Evolutionary conservation across 2,888 invertebrate species (phyloP).

Genomic region (Cheilosia soror): DNA sequence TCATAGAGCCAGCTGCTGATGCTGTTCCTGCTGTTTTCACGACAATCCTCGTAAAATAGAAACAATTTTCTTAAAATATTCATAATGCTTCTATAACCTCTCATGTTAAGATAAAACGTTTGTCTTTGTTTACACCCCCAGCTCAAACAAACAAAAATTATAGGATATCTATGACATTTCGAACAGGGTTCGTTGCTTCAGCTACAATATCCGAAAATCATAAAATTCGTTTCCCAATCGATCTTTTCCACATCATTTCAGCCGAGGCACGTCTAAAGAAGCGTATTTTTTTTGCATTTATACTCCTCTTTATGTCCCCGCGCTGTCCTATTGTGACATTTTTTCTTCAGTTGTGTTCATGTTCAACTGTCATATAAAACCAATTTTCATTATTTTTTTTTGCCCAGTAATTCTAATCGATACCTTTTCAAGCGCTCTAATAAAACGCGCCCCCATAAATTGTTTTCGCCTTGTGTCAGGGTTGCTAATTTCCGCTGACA

Average conservation of each 20-base stretch:
- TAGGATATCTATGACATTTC: slow-evolving; percentile 35
- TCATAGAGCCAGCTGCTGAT: not conserved
- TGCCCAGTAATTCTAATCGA: slow-evolving; percentile 44
- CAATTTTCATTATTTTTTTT: slow-evolving; percentile 39
- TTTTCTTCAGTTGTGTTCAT: not conserved
- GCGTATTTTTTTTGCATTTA: not conserved
- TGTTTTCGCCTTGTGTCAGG: slow-evolving; percentile 30
- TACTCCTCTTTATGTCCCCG: slow-evolving; percentile 22
- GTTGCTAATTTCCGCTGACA: slow-evolving; percentile 55
- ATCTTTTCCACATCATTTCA: slow-evolving; percentile 52
- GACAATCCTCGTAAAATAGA: slow-evolving; percentile 49
- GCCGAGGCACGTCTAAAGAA: not conserved
- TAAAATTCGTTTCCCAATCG: slow-evolving; percentile 40
- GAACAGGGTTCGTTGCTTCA: not conserved
- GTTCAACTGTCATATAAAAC: slow-evolving; percentile 29
- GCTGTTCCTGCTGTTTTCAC: not conserved
- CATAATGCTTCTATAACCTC: slow-evolving; percentile 40
- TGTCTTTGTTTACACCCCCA: not conserved
- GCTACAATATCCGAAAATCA: slow-evolving; percentile 46
- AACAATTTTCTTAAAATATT: slow-evolving; percentile 59
- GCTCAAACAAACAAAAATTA: not conserved
- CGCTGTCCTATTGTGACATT: not conserved
- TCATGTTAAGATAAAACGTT: slow-evolving; percentile 34
- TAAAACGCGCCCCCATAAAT: slow-evolving; percentile 42
- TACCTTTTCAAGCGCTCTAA: slow-evolving; percentile 17